Percentiles rank a stretch among this genome's conserved stretches.
Conservation (phyloP, 2,113 vertebrate species). For the Atherinomorus stipes region DNA sequence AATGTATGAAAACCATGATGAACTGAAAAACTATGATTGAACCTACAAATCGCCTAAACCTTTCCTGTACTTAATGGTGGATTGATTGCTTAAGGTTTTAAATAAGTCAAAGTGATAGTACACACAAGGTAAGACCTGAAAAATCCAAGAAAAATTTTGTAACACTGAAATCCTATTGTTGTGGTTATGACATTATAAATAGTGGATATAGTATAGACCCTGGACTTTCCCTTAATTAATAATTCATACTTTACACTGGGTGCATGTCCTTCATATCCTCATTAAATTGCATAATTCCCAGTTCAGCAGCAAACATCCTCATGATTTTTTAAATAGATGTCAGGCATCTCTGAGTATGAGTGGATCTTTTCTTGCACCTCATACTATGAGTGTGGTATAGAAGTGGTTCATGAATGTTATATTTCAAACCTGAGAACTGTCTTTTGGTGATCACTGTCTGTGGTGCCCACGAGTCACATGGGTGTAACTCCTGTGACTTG, state of each 20-base stretch:
- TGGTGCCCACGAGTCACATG: neutral
- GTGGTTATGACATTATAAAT: too few species aligned
- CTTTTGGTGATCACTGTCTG: neutral
- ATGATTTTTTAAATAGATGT: conserved; percentile 43
- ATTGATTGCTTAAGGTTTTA: too few species aligned
- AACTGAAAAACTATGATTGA: neutral
- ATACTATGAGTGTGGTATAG: neutral
- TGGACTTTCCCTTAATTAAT: conserved; percentile 13
- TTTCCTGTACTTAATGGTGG: neutral
- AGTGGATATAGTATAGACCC: neutral
- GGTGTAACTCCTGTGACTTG: neutral
- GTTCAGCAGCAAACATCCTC: conserved; percentile 45
- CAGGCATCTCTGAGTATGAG: conserved; percentile 2
- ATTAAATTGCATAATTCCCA: conserved; percentile 42
- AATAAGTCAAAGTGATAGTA: neutral
- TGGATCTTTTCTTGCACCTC: neutral
- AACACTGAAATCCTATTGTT: too few species aligned
- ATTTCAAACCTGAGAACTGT: neutral
- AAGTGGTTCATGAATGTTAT: neutral
- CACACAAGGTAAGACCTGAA: neutral
- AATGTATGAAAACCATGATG: neutral
- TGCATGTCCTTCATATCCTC: conserved; percentile 28
- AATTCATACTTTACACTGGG: conserved; percentile 42
- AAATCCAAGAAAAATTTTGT: neutral
- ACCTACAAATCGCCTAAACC: neutral